Conservation (phyloP, 2,113 vertebrate species). For the Phoenicopterus ruber region DNA sequence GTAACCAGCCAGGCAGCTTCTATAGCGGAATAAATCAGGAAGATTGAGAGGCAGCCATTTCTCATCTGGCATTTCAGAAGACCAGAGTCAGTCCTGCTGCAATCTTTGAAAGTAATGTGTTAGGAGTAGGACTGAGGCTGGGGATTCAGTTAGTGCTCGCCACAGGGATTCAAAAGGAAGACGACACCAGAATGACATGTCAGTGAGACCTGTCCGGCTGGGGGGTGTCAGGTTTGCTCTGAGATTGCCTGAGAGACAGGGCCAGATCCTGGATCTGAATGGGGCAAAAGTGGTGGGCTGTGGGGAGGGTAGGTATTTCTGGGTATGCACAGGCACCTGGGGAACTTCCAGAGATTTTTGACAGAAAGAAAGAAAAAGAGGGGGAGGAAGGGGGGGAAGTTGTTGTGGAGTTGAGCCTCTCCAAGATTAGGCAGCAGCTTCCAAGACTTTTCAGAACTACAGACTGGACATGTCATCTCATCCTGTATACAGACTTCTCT, state of each 20-base stretch:
- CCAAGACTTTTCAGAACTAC: background rate
- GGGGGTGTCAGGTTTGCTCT: background rate
- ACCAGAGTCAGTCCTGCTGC: background rate
- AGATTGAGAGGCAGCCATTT: background rate
- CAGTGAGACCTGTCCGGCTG: background rate
- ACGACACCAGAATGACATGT: background rate
- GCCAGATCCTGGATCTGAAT: background rate
- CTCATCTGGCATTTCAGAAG: background rate
- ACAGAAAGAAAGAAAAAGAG: background rate
- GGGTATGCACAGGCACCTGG: background rate
- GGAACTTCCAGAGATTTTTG: background rate
- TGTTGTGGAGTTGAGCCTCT: background rate
- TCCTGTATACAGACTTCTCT: background rate
- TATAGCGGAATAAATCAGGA: background rate
- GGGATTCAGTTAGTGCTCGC: background rate
- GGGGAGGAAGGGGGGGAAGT: background rate
- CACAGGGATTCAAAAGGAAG: background rate
- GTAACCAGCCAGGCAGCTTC: background rate
- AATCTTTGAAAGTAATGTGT: background rate
- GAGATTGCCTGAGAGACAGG: background rate
- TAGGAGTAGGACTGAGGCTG: background rate
- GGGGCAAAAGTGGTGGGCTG: background rate
- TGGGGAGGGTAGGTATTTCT: background rate
- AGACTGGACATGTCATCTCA: background rate
- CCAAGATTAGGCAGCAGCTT: background rate